These are phyloP conservation scores for Silurus asotus DNA, from an alignment of 2,113 vertebrate genomes.

Conservation along the genomic window DNA sequence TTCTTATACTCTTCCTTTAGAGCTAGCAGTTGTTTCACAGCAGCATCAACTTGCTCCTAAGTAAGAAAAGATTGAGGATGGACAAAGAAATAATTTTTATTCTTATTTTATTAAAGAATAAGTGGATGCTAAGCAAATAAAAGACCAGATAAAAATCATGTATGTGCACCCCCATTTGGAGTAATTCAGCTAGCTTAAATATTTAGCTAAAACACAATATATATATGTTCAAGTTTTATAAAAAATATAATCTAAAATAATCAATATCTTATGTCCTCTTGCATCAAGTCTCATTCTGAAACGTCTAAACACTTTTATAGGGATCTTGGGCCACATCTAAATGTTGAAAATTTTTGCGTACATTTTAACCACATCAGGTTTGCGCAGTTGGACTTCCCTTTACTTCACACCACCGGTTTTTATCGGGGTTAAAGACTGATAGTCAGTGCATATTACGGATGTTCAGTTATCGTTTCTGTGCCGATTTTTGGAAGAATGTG, in stretches of 20 bases:
- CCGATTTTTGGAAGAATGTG: background rate
- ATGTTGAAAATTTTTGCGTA: background rate
- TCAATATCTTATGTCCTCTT: background rate
- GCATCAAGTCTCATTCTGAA: background rate
- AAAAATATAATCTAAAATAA: background rate
- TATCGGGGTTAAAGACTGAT: background rate
- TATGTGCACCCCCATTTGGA: background rate
- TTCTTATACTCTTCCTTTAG: constrained; percentile 83
- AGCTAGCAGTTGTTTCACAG: constrained; percentile 79
- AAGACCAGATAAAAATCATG: background rate
- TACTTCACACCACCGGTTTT: background rate
- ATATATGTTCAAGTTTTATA: too few relatives aligned
- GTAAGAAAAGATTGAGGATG: constrained; percentile 36
- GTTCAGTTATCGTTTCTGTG: background rate
- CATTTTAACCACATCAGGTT: background rate
- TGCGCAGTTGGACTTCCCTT: background rate
- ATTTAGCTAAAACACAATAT: too few relatives aligned
- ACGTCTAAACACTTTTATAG: background rate
- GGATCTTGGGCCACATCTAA: background rate
- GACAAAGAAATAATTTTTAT: background rate
- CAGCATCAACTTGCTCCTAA: constrained; percentile 77
- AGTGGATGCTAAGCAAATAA: background rate
- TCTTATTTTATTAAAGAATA: background rate
- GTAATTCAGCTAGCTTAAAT: background rate
- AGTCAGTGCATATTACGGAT: background rate